Evolutionary conservation across 92 coral and sea anemone species (phyloP), one percentile per base, ranked within the genome.

Genomic region (Isaurus tuberculatus): DNA sequence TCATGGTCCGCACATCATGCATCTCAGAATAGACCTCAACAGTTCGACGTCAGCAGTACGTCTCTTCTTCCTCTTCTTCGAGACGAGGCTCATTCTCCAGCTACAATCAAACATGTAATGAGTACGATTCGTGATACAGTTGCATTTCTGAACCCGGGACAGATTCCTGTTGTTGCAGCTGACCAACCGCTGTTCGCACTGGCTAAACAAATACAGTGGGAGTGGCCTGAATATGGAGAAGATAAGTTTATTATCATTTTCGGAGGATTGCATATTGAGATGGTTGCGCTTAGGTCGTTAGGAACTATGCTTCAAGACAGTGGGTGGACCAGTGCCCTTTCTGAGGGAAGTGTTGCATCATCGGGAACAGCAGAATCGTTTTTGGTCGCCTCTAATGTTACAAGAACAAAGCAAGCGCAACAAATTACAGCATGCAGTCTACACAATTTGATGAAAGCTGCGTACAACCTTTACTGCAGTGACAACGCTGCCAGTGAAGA

Each of bases 311-410:
- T 89, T 25, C 60, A 79, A 68, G 86, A 72, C 61, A 89, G 92
- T 79, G 86, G 89, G 14, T 89, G 92, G 92, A 22, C 32, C 26
- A 57, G 70, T 11, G 91, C 91, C 63, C 79, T 90, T 31, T 51
- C 89, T 8, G 91, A 84, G 63, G 91, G 83, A 73, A 40, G 75
- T 9, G 88, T 87, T 2, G 88, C 93, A 7, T 90, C 86, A 27
- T 64, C 87, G 5, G 93, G 89, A 51, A 91, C 94, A 10, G 91
- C 87, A 16, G 66, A 90, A 70, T 90, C 91, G 26, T 87, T 87
- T 83, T 40, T 90, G 65, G 32, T 57, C 49, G 94, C 80, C 63
- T 61, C 91, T 57, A 90, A 80, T 42, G 75, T 87, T 55, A 90
- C 88, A 29, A 44, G 94, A 33, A 75, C 91, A 64, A 72, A 86